Conservation (phyloP, 2,888 invertebrate genomes). For the Epistrophella euchroma region DNA sequence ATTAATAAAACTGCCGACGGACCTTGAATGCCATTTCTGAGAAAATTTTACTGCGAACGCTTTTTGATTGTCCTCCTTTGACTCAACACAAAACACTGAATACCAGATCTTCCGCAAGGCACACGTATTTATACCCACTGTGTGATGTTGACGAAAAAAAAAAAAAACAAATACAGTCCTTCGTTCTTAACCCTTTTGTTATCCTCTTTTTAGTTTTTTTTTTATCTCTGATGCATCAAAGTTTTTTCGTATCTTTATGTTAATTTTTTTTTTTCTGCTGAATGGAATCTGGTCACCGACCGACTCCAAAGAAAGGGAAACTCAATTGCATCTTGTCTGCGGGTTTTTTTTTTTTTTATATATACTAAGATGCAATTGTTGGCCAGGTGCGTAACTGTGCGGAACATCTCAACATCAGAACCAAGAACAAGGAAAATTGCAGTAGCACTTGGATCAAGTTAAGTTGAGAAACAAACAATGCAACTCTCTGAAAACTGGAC, state of each 20-base stretch:
- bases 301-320: slow-evolving; percentile 70
- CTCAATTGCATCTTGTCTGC: slow-evolving; percentile 65
- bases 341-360: background rate
- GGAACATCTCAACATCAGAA: slow-evolving; percentile 41
- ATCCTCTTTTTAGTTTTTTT: slow-evolving; percentile 5
- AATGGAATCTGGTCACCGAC: slow-evolving; percentile 66
- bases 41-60: slow-evolving; percentile 59
- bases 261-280: slow-evolving; percentile 44
- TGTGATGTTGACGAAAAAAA: background rate
- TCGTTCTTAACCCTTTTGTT: slow-evolving; percentile 63
- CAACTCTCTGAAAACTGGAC: slow-evolving; percentile 21
- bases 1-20: slow-evolving; percentile 28
- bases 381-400: slow-evolving; percentile 63
- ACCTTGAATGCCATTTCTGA: slow-evolving; percentile 77
- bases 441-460: slow-evolving; percentile 15
- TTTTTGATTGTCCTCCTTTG: slow-evolving; percentile 77
- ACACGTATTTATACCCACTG: slow-evolving; percentile 80
- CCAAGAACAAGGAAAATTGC: slow-evolving; percentile 27
- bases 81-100: slow-evolving; percentile 84
- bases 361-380: slow-evolving; percentile 50
- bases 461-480: slow-evolving; percentile 45
- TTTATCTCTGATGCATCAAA: slow-evolving; percentile 56
- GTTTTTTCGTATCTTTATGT: slow-evolving; percentile 67
- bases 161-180: slow-evolving; percentile 44
- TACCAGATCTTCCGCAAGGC: slow-evolving; percentile 77